These are phyloP conservation scores for Aphelinus atriplicis DNA, from an alignment of 1,140 invertebrate species.

Conservation along the genomic window DNA sequence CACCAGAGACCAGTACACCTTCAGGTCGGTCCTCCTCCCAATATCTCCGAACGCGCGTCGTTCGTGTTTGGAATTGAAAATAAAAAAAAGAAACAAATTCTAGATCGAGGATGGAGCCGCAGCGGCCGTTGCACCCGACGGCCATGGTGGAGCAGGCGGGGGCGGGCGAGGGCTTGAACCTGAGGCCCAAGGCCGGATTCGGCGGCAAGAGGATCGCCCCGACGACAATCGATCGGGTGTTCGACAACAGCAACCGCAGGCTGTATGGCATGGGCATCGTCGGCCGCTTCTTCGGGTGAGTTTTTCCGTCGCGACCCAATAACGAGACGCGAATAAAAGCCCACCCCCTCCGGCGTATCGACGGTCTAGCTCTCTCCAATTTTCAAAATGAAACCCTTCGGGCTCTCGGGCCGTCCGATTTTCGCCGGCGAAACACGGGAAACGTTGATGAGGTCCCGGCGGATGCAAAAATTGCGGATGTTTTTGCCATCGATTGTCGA, in stretches of 20 bases:
- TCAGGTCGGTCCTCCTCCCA: constrained; percentile 48
- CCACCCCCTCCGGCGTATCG: too few relatives aligned
- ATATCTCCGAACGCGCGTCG: neutral
- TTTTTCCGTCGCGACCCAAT: neutral
- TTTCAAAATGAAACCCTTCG: too few relatives aligned
- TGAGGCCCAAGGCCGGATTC: constrained; percentile 46
- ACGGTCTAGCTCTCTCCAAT: too few relatives aligned
- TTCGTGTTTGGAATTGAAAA: neutral
- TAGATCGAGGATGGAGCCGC: constrained; percentile 43
- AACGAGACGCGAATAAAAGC: too few relatives aligned
- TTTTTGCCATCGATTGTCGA: too few relatives aligned
- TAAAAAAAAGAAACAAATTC: constrained; percentile 14
- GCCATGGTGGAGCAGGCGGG: neutral
- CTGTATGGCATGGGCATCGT: constrained; percentile 88
- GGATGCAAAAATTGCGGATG: too few relatives aligned
- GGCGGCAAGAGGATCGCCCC: constrained; percentile 73
- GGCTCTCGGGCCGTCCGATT: too few relatives aligned
- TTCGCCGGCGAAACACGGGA: too few relatives aligned
- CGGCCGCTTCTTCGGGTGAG: constrained; percentile 80
- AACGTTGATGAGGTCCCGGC: too few relatives aligned
- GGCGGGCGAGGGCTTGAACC: constrained; percentile 39
- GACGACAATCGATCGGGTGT: constrained; percentile 74
- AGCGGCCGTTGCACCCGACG: neutral
- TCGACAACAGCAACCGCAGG: constrained; percentile 83
- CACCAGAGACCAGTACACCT: constrained; percentile 61